Percentiles rank a stretch among this genome's conserved stretches.
phyloP scores from a whole-genome alignment of 2,888 invertebrate genomes.

The Beris chalybata region DNA sequence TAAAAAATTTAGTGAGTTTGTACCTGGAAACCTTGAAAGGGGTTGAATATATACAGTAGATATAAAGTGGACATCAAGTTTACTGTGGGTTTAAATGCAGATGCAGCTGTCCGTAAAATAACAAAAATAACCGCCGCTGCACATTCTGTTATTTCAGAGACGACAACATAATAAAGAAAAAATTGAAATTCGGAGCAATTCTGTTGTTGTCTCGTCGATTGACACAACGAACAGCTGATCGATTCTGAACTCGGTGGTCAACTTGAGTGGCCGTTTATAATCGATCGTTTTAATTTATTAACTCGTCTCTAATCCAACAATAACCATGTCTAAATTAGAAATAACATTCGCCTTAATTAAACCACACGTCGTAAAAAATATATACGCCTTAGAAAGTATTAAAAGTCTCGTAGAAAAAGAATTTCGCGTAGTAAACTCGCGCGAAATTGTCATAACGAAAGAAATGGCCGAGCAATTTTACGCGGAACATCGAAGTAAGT shows the following conservation, averaged over 20 bases:
- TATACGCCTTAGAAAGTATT: constrained; percentile 69
- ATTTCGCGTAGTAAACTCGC: constrained; percentile 74
- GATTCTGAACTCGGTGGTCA: background rate
- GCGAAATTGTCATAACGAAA: constrained; percentile 63
- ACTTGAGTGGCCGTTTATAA: background rate
- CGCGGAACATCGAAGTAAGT: constrained; percentile 76
- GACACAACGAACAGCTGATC: background rate
- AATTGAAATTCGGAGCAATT: background rate
- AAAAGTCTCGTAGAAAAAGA: constrained; percentile 68
- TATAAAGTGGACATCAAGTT: no score
- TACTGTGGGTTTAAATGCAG: no score
- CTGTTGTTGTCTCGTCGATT: background rate
- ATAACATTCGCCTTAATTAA: constrained; percentile 85
- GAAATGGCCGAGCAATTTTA: constrained; percentile 76
- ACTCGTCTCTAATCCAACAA: background rate
- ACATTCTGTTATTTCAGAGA: no score
- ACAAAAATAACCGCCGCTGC: no score
- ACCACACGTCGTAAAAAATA: constrained; percentile 80
- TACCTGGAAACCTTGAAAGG: no score
- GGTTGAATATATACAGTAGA: no score
- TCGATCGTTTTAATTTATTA: background rate
- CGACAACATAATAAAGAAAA: no score
- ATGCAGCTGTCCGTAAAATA: no score
- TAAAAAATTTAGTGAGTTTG: no score
- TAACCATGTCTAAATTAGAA: constrained; percentile 56